These are phyloP conservation scores for Eulacestoma nigropectus DNA, from an alignment of 2,113 vertebrate genomes.

Conservation along the genomic window DNA sequence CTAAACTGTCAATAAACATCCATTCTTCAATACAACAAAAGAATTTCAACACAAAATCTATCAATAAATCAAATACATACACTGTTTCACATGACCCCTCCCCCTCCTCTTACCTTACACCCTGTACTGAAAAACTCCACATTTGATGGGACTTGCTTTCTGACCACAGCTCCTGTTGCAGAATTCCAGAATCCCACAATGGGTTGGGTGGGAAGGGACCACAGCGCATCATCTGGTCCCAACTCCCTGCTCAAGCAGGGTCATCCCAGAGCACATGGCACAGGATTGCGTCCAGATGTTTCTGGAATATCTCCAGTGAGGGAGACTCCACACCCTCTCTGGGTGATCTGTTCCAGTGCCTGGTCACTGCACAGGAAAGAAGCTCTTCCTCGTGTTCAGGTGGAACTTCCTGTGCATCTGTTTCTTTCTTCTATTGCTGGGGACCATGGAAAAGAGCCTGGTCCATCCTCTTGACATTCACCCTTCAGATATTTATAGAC, in stretches of 20 bases:
- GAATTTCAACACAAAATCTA: neutral
- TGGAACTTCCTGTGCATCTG: neutral
- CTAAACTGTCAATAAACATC: neutral
- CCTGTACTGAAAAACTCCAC: neutral
- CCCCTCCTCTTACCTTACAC: neutral
- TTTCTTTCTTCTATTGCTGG: neutral
- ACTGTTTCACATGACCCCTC: neutral
- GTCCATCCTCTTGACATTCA: neutral
- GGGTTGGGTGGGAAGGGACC: neutral
- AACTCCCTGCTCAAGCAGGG: accelerated
- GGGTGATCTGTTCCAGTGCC: neutral
- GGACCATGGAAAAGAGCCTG: neutral
- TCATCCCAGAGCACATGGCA: neutral
- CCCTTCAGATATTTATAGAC: neutral
- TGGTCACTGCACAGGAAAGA: accelerated
- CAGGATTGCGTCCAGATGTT: accelerated
- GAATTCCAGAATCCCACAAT: neutral
- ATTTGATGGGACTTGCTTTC: neutral
- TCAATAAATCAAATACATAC: neutral
- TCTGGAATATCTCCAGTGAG: neutral
- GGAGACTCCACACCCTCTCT: neutral
- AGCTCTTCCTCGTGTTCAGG: neutral
- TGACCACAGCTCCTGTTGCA: neutral
- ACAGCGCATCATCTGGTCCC: neutral
- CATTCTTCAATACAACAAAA: neutral